These are phyloP conservation scores for Pseudanteris insignis DNA, from an alignment of 2,888 invertebrate genomes.

Conservation along the genomic window DNA sequence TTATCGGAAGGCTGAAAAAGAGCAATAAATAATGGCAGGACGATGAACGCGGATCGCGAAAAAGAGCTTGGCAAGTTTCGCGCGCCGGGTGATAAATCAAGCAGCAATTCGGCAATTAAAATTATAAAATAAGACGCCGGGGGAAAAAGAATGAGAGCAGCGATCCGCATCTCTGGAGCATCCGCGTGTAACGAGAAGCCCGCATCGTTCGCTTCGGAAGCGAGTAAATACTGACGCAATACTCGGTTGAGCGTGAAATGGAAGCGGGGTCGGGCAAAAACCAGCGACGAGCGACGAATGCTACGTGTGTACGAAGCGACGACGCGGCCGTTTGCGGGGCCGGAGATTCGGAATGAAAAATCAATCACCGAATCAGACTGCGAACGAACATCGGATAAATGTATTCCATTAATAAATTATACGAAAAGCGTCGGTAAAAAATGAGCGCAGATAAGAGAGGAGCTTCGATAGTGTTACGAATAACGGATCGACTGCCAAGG, in stretches of 20 bases:
- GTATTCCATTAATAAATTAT: slow-evolving; percentile 37
- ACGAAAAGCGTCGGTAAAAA: slow-evolving; percentile 26
- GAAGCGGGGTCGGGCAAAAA: slow-evolving; percentile 37
- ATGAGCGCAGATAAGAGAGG: slow-evolving; percentile 26
- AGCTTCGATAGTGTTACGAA: neutral
- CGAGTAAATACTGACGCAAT: slow-evolving; percentile 43
- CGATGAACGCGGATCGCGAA: slow-evolving; percentile 29
- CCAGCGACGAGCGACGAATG: slow-evolving; percentile 24
- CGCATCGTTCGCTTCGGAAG: slow-evolving; percentile 37
- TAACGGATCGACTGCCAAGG: too few relatives aligned
- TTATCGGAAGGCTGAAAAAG: slow-evolving; percentile 9
- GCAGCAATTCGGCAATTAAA: slow-evolving; percentile 34
- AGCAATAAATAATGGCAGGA: slow-evolving; percentile 28
- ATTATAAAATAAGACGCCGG: slow-evolving; percentile 29
- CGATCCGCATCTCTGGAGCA: slow-evolving; percentile 30
- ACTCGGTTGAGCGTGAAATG: slow-evolving; percentile 44
- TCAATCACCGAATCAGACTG: slow-evolving; percentile 33
- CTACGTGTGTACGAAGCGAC: slow-evolving; percentile 5
- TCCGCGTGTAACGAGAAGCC: slow-evolving; percentile 43
- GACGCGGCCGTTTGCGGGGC: slow-evolving; percentile 15
- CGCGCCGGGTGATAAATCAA: slow-evolving; percentile 21
- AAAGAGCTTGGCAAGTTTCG: slow-evolving; percentile 17
- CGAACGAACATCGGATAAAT: slow-evolving; percentile 26
- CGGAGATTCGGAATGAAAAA: slow-evolving; percentile 28
- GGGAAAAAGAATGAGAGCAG: slow-evolving; percentile 14